Percentiles rank a stretch among this genome's conserved stretches.
Evolutionary conservation across 2,797 vertebrate genomes (phyloP).

Genomic region (Tangara arthus): DNA sequence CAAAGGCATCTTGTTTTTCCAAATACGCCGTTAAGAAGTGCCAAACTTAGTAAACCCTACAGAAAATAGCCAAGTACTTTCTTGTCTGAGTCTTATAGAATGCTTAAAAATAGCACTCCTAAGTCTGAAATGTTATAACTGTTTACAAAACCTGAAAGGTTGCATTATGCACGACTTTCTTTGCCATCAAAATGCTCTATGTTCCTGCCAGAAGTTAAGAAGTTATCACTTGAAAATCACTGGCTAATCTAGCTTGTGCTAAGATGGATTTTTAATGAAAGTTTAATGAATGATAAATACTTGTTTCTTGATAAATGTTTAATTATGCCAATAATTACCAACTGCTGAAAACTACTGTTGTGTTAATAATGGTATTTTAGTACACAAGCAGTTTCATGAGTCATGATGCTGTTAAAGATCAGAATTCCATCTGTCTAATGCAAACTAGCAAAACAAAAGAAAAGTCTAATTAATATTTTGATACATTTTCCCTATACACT

Average conservation of each 20-base stretch:
- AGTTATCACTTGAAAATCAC: conserved; percentile 78
- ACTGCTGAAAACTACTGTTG: conserved; percentile 86
- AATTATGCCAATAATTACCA: conserved; percentile 89
- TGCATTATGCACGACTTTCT: conserved; percentile 16
- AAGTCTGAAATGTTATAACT: conserved; percentile 24
- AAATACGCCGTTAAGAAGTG: conserved; percentile 12
- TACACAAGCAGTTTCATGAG: conserved; percentile 79
- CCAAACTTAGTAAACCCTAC: conserved; percentile 5
- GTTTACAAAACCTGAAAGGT: conserved; percentile 24
- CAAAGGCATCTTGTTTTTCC: conserved; percentile 45
- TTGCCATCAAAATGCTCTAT: conserved; percentile 41
- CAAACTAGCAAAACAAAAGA: conserved; percentile 79
- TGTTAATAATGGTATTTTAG: conserved; percentile 85
- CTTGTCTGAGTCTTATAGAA: neutral
- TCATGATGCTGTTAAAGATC: conserved; percentile 78
- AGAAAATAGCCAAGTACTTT: conserved; percentile 19
- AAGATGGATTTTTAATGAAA: conserved; percentile 85
- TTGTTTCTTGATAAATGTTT: conserved; percentile 86
- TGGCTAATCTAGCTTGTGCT: conserved; percentile 77
- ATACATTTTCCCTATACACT: conserved; percentile 73
- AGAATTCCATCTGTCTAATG: conserved; percentile 80
- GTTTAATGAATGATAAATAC: conserved; percentile 88
- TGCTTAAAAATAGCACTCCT: conserved; percentile 19
- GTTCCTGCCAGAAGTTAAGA: conserved; percentile 73
- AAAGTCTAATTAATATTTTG: conserved; percentile 81